Conservation (phyloP, 2,797 vertebrate genomes). For the Gambusia yucatana region DNA sequence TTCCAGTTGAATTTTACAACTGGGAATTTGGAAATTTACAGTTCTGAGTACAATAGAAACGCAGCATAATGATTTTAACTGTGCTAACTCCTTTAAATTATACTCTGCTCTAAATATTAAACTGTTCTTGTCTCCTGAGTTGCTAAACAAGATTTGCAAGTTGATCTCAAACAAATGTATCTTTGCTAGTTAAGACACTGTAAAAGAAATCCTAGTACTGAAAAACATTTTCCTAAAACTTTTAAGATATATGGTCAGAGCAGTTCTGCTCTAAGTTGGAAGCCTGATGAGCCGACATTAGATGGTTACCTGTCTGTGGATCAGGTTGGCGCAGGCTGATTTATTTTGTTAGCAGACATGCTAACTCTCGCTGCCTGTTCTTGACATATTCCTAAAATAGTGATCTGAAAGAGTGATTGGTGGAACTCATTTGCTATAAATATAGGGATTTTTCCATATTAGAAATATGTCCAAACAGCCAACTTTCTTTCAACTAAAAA, state of each 20-base stretch:
- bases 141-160: background rate
- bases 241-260: background rate
- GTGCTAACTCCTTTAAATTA: slow-evolving; percentile 7
- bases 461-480: background rate
- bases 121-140: slow-evolving; percentile 7
- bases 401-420: background rate
- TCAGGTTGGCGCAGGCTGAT: background rate
- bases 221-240: background rate
- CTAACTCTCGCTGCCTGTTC: background rate
- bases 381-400: slow-evolving; percentile 2
- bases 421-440: background rate
- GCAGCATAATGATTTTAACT: background rate
- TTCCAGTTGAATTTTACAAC: too few species aligned
- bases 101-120: slow-evolving; percentile 22
- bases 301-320: background rate
- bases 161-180: background rate
- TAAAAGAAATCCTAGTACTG: background rate
- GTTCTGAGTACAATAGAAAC: too few species aligned
- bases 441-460: background rate
- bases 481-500: background rate
- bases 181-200: background rate
- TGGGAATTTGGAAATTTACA: too few species aligned
- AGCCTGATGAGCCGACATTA: background rate
- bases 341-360: background rate
- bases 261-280: background rate